Base-by-base conservation (phyloP, 2,888 invertebrate genomes). In the Drosophila neonasuta region DNA sequence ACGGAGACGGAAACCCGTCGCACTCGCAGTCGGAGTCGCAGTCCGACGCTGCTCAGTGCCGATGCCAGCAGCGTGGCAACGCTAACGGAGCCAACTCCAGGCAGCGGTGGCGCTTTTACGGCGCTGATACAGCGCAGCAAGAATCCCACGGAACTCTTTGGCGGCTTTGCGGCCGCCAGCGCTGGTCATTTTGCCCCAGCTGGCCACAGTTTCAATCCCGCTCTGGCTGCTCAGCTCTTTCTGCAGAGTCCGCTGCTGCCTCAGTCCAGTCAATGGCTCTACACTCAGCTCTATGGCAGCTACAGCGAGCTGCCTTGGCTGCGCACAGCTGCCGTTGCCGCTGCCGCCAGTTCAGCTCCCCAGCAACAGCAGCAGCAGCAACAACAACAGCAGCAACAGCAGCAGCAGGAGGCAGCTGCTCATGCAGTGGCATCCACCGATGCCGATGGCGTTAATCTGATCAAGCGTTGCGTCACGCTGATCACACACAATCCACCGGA, bases 231-330 rank as follows among this genome's bases (percentile, higher is more conserved):
- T 1, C 95, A 95, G 88, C 91, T 95, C 52, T 95, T 95, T 86
- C 92, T 95, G 39, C 95, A 95, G 86, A 93, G 95, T 4, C 95
- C 95, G 0, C 91, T 95, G 11, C 90, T 95, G 68, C 95, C 95
- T 1, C 95, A 95, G 1, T 95, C 95, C 6, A 94, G 94, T 39
- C 95, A 95, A 68, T 95, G 95, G 95, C 90, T 95, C 5, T 95
- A 95, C 85, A 95, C 95, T 0, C 95, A 95, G 84, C 91, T 96
- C 1, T 95, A 95, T 87, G 94, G 94, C 32, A 93, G 93, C 62
- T 92, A 91, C 56, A 94, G 94, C 77, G 95, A 95, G 68, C 93
- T 94, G 92, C 91, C 92, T 2, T 95, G 95, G 95, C 92, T 95
- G 87, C 91, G 92, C 32, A 90, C 92, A 51, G 90, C 92, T 17